Conservation (phyloP, 2,113 vertebrate species). For the Gallinago media region DNA sequence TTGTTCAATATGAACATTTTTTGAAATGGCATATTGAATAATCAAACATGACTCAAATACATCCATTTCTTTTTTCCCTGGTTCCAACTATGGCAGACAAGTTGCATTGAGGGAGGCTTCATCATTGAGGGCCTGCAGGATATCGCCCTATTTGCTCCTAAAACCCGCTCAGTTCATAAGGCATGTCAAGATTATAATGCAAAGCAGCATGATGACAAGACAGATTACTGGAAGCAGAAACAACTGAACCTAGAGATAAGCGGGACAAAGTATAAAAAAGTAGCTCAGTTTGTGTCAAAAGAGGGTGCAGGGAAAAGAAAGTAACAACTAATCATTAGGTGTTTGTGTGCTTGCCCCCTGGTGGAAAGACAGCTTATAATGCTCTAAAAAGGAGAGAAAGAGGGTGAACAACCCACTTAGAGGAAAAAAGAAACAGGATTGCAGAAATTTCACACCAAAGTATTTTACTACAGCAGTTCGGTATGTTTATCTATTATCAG, state of each 20-base stretch:
- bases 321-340: neutral
- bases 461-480: neutral
- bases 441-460: neutral
- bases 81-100: neutral
- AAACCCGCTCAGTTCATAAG: neutral
- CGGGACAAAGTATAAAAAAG: neutral
- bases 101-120: neutral
- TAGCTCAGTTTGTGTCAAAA: neutral
- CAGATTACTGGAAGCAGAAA: neutral
- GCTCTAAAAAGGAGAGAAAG: neutral
- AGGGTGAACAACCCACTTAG: neutral
- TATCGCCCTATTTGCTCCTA: neutral
- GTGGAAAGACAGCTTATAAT: slow-evolving; percentile 14
- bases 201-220: neutral
- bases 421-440: neutral
- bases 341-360: slow-evolving; percentile 24
- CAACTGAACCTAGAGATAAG: neutral
- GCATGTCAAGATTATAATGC: neutral
- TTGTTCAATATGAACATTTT: neutral
- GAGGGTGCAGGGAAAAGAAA: neutral
- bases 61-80: neutral
- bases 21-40: neutral
- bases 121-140: neutral
- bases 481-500: neutral
- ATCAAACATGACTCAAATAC: neutral